A percentile compares a stretch with the other conserved stretches of the same genome.
phyloP scores from a whole-genome alignment of 2,113 vertebrate genomes.

The Dicentrarchus labrax region DNA sequence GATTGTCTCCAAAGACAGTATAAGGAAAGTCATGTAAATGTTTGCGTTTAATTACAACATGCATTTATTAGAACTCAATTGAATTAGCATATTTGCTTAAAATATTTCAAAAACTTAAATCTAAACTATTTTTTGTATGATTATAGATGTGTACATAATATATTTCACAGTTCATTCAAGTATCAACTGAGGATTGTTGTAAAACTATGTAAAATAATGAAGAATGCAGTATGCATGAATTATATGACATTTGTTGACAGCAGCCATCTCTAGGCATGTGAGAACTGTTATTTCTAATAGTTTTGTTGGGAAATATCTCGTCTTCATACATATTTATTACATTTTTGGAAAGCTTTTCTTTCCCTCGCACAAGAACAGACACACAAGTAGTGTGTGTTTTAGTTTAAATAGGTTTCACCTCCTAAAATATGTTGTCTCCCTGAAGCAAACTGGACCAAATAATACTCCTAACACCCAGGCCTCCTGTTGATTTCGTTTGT shows the following conservation, averaged over 20 bases:
- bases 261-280: no score
- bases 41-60: background rate
- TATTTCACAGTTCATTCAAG: background rate
- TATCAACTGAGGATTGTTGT: background rate
- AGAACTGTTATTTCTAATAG: background rate
- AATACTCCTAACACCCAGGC: background rate
- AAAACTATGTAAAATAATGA: background rate
- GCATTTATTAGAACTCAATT: background rate
- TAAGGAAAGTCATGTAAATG: background rate
- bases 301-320: no score
- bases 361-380: no score
- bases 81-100: background rate
- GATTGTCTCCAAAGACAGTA: background rate
- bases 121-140: background rate
- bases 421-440: background rate
- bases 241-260: background rate
- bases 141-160: background rate
- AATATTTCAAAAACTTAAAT: background rate
- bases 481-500: no score
- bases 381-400: background rate
- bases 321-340: no score
- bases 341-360: no score
- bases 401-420: background rate
- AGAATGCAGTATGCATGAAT: background rate
- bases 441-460: background rate